phyloP scores from a whole-genome alignment of 2,113 vertebrate species.

The Labeo rohita region DNA sequence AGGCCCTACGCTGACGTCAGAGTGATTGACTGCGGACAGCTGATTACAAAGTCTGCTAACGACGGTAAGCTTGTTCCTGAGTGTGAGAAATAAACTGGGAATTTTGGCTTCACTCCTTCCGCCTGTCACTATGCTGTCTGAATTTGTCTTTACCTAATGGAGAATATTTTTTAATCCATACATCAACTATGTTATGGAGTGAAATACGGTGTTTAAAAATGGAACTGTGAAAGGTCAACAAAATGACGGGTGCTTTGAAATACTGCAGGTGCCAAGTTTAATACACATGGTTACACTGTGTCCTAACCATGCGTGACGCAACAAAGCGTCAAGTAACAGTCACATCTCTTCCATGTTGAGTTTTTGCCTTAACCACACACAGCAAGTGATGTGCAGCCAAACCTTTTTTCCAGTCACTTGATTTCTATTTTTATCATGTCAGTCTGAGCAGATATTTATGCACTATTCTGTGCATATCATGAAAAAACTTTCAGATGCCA shows the following conservation, averaged over 20 bases:
- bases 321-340: neutral
- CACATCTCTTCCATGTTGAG: neutral
- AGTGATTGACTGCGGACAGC: slow-evolving; percentile 93
- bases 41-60: slow-evolving; percentile 87
- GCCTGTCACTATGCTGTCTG: neutral
- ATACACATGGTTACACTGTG: neutral
- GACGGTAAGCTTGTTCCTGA: slow-evolving; percentile 77
- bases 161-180: neutral
- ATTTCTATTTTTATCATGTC: neutral
- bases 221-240: neutral
- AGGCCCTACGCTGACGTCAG: slow-evolving; percentile 95
- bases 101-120: neutral
- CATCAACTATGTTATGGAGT: neutral
- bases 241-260: neutral
- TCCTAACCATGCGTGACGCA: neutral
- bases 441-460: neutral
- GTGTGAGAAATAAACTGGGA: neutral
- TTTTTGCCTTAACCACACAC: neutral
- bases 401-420: neutral
- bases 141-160: neutral
- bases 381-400: neutral
- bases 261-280: neutral
- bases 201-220: slow-evolving; percentile 20
- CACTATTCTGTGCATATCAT: neutral
- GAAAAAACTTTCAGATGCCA: neutral